Conservation (phyloP, 2,888 invertebrate species). For the Cremastobaeus sp. region DNA sequence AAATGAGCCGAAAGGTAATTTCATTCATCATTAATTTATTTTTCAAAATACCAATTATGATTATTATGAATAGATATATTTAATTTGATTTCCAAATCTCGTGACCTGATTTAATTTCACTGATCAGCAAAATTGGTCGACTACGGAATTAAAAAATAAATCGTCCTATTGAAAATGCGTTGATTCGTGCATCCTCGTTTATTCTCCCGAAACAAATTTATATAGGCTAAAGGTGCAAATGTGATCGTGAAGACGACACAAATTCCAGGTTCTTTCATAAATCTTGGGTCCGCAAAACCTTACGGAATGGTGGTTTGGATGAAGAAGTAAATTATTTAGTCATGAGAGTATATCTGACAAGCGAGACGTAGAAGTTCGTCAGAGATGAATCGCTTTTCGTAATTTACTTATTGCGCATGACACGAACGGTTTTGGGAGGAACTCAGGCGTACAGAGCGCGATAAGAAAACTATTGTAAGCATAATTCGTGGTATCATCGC, state of each 20-base stretch:
- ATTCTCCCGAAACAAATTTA: conserved; percentile 14
- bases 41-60: too few relatives aligned
- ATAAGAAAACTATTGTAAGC: conserved; percentile 45
- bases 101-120: too few relatives aligned
- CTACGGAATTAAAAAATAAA: too few relatives aligned
- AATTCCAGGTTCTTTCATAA: conserved; percentile 52
- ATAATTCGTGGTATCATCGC: conserved; percentile 43
- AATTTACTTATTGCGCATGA: conserved; percentile 61
- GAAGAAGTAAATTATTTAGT: conserved; percentile 62
- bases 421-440: conserved; percentile 55
- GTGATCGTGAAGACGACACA: conserved; percentile 33
- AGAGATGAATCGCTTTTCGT: conserved; percentile 61
- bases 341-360: conserved; percentile 59
- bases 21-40: too few relatives aligned
- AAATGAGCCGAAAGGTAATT: too few relatives aligned
- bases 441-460: conserved; percentile 48
- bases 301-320: conserved; percentile 49
- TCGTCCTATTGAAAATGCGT: neutral
- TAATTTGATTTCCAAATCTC: too few relatives aligned
- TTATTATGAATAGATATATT: too few relatives aligned
- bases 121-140: too few relatives aligned
- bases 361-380: conserved; percentile 59
- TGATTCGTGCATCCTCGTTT: conserved; percentile 10
- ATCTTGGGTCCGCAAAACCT: conserved; percentile 48
- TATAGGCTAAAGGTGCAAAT: conserved; percentile 50